phyloP scores from a whole-genome alignment of 2,113 vertebrate genomes.

The Gopherus evgoodei region DNA sequence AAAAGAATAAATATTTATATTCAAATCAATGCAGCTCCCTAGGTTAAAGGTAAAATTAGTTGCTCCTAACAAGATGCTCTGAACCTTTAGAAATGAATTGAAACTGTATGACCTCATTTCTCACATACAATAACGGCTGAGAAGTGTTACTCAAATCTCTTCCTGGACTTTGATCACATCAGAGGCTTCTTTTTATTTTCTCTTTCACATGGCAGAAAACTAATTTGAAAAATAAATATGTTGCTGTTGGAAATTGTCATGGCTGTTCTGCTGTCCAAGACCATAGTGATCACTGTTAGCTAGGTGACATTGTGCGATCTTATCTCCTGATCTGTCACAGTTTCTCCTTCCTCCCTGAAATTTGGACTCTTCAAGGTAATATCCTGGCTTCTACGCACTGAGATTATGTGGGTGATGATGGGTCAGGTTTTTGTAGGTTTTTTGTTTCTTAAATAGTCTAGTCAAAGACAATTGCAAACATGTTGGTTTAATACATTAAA shows the following conservation, averaged over 20 bases:
- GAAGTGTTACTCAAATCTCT: slow-evolving; percentile 21
- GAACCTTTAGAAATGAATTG: slow-evolving; percentile 52
- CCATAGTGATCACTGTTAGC: slow-evolving; percentile 33
- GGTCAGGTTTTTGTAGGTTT: slow-evolving; percentile 11
- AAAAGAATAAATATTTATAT: neutral
- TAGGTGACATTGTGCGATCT: slow-evolving; percentile 49
- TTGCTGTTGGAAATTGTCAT: slow-evolving; percentile 44
- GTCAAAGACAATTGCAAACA: slow-evolving; percentile 9
- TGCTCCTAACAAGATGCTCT: slow-evolving; percentile 58
- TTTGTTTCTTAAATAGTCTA: slow-evolving; percentile 28
- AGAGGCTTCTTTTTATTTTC: slow-evolving; percentile 55
- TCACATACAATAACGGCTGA: slow-evolving; percentile 9
- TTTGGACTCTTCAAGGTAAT: slow-evolving; percentile 49
- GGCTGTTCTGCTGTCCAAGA: slow-evolving; percentile 13
- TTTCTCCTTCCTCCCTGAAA: slow-evolving; percentile 8
- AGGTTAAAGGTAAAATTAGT: slow-evolving; percentile 57
- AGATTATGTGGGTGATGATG: slow-evolving; percentile 23
- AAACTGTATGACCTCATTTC: slow-evolving; percentile 48
- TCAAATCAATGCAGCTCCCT: slow-evolving; percentile 49
- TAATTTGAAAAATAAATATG: slow-evolving; percentile 73
- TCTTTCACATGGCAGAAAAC: slow-evolving; percentile 63
- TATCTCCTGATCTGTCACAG: slow-evolving; percentile 40
- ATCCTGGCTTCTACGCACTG: slow-evolving; percentile 7
- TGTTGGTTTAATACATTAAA: slow-evolving; percentile 9
- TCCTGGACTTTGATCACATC: slow-evolving; percentile 32